These are phyloP conservation scores for Microchirus variegatus DNA, from an alignment of 2,797 vertebrate genomes.

Conservation along the genomic window DNA sequence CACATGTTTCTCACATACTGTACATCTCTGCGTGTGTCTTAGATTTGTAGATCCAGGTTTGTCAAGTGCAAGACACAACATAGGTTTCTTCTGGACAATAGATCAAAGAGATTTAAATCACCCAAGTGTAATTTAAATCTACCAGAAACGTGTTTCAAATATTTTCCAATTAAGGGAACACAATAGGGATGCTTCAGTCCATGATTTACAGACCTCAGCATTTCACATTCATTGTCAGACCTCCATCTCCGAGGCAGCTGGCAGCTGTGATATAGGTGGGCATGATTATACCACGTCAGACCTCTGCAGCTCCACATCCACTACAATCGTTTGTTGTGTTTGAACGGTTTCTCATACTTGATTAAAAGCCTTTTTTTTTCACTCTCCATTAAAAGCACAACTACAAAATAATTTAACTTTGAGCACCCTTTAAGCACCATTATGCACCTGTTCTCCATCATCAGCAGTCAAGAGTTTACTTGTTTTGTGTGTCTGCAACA, in stretches of 20 bases:
- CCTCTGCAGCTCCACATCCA: slow-evolving; percentile 1
- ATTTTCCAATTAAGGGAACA: slow-evolving; percentile 17
- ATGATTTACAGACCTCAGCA: slow-evolving; percentile 18
- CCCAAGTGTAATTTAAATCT: background rate
- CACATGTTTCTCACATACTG: slow-evolving; percentile 8
- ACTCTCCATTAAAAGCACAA: too few relatives aligned
- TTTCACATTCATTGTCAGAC: slow-evolving; percentile 21
- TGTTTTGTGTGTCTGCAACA: background rate
- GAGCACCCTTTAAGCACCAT: background rate
- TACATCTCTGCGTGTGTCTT: background rate
- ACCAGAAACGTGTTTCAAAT: slow-evolving; percentile 11
- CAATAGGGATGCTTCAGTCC: slow-evolving; percentile 9
- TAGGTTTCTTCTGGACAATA: slow-evolving; percentile 3
- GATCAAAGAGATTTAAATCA: slow-evolving; percentile 16
- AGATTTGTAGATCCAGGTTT: background rate
- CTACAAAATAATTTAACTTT: background rate
- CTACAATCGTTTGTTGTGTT: background rate
- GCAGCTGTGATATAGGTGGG: slow-evolving; percentile 6
- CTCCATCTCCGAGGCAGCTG: slow-evolving; percentile 17
- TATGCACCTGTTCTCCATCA: background rate
- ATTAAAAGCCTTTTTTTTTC: background rate
- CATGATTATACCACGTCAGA: slow-evolving; percentile 19
- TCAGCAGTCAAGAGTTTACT: background rate
- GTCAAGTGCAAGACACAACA: background rate
- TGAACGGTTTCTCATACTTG: background rate